Base-by-base conservation (phyloP, 2,113 vertebrate genomes). In the Dipodomys ordii region DNA sequence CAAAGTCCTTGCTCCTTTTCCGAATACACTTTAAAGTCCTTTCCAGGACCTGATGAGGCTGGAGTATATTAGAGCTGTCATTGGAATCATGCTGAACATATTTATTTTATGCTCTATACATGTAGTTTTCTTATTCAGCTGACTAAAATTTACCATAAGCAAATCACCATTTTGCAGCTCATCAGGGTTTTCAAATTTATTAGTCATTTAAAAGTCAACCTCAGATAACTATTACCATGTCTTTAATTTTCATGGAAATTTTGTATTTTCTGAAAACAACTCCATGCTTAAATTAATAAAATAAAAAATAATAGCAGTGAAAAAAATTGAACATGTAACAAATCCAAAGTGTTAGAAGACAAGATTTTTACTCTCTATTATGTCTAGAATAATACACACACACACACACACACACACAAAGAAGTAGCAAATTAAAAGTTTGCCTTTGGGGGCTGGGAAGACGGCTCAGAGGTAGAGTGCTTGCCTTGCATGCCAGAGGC, bases 211-310 rank as follows among this genome's bases (percentile, higher is more conserved):
- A 13, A 90, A 78, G 87, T n/a, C 20, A 87, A 39, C n/a, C 68
- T 68, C 72, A 35, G 18, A 9, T 83, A 93, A 79, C 35, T 4
- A 86, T 83, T 7, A 11, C 72, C 23, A 62, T 77, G 3, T 64
- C 12, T 68, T 81, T 74, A 73, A 81, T 90, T 89, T 89, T 78
- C 57, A 49, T 53, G 68, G 22, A 44, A 74, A 83, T 86, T 65
- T 53, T 53, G 32, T 72, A 71, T 84, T 87, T 83, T 84, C 65
- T 49, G 7, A 11, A 71, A 87, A 32, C 7, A 76, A 46, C 71
- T 16, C 57, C 64, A 44, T 82, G 39, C 74, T 91, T 94, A 46
- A 30, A 69, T 87, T 78, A 62, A 28, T 60, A 76, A 46, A 13
- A 25, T 76, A 88, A 88, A 57, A 11, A 88, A 69, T 60, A 46